These are phyloP conservation scores for Actinernus sp. DNA, from an alignment of 92 coral and sea anemone species.

Conservation along the genomic window DNA sequence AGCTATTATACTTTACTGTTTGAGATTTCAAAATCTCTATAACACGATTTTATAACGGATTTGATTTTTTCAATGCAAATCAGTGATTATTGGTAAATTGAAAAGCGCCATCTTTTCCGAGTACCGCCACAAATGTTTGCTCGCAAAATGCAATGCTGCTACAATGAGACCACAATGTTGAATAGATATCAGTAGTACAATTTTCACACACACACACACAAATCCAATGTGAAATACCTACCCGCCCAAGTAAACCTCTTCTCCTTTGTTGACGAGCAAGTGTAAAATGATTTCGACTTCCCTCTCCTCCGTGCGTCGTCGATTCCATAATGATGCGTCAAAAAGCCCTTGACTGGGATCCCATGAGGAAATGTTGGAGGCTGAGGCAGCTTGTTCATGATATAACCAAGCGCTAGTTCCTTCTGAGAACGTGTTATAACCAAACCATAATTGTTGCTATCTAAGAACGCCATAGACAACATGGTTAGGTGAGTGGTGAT, in stretches of 20 bases:
- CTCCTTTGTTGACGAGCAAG: slow-evolving; percentile 58
- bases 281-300: slow-evolving; percentile 46
- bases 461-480: slow-evolving; percentile 42
- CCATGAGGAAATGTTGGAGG: slow-evolving; percentile 45
- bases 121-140: too few species aligned
- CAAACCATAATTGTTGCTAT: slow-evolving; percentile 62
- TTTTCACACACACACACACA: not conserved
- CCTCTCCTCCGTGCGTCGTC: slow-evolving; percentile 25
- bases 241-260: slow-evolving; percentile 77
- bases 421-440: slow-evolving; percentile 69
- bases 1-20: too few species aligned
- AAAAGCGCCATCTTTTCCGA: too few species aligned
- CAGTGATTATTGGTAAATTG: too few species aligned
- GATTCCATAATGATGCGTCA: slow-evolving; percentile 42
- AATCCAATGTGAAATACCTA: slow-evolving; percentile 20
- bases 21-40: too few species aligned
- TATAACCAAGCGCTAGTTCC: slow-evolving; percentile 79
- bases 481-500: slow-evolving; percentile 41
- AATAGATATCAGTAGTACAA: too few species aligned
- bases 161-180: too few species aligned
- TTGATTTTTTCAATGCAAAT: too few species aligned
- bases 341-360: slow-evolving; percentile 62
- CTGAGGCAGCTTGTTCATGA: slow-evolving; percentile 55
- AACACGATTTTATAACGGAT: too few species aligned
- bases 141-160: too few species aligned